Base-by-base conservation (phyloP, 1,140 invertebrate species). In the Colletes gigas region DNA sequence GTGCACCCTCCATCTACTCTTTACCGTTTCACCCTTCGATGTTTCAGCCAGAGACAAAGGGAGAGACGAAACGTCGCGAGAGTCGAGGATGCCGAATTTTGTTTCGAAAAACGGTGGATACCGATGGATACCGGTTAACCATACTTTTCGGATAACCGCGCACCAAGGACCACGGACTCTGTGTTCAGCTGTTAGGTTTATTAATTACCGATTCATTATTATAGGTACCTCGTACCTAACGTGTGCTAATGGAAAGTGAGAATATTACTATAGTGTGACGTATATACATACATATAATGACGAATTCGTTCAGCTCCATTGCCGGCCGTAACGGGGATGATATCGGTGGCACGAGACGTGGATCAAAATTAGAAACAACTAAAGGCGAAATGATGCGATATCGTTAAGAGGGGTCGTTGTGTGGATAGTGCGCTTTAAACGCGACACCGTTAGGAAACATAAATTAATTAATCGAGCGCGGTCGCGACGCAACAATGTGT, bases 401-500 rank as follows among this genome's bases (percentile, higher is more conserved):
- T 1, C 39, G 30, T 54, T 41, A 30, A 30, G 30, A 30, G 30
- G 30, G 2, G 1, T 30, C n/a, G 21, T 10, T 8, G 2, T 8
- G 2, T 8, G 50, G n/a, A 41, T 30, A 41, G 74, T 17, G 47
- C 65, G 52, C 72, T 78, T 78, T 55, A 66, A 73, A 44, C 59
- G 60, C 55, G 39, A 65, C 47, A 54, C 47, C 41, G 14, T 12
- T 47, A 14, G 17, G 39, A 52, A 41, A 17, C 19, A 50, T 55
- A 73, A 73, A 73, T 79, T 79, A 79, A 75, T 80, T 80, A 80
- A 75, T 80, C 59, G 72, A 59, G 60, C 57, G 71, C 62, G 44
- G 17, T 10, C 44, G 9, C 21, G 44, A 4, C 5, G 14, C 57
- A 19, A 41, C 17, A 44, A 19, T 52, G 15, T 44, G 17, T 9